A percentile compares a stretch with the other conserved stretches of the same genome.
These are phyloP conservation scores for Lutraria rhynchaena DNA, from an alignment of 1,140 invertebrate genomes.

Conservation along the genomic window DNA sequence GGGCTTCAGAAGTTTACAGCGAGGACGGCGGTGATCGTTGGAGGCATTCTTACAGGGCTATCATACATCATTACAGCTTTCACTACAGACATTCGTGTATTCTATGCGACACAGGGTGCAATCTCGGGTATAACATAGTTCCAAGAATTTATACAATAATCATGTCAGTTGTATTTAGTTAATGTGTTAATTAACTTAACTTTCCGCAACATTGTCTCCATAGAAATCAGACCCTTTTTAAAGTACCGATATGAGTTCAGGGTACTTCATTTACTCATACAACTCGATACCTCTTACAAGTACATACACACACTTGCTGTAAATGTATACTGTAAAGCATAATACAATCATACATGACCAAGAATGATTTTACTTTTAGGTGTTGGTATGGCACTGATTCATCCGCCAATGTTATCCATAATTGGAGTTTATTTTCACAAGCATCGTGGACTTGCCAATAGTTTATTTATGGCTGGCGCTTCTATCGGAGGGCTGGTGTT, in stretches of 20 bases:
- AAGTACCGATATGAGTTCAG: too few relatives aligned
- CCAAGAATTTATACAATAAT: too few relatives aligned
- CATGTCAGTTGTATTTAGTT: too few relatives aligned
- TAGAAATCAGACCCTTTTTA: too few relatives aligned
- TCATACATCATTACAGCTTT: conserved; percentile 30
- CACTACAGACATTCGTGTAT: conserved; percentile 14
- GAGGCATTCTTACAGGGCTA: conserved; percentile 14
- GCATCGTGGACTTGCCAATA: conserved; percentile 47
- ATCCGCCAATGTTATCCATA: conserved; percentile 43
- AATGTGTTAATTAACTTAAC: too few relatives aligned
- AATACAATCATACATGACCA: too few relatives aligned
- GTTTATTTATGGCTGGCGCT: conserved; percentile 14
- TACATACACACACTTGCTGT: too few relatives aligned
- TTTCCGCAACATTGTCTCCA: too few relatives aligned
- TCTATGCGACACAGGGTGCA: conserved; percentile 31
- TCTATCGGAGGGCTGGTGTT: conserved; percentile 40
- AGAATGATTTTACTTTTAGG: too few relatives aligned
- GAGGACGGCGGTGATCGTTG: conserved; percentile 2
- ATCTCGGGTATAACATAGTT: conserved; percentile 39
- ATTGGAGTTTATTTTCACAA: conserved; percentile 38
- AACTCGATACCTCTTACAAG: too few relatives aligned
- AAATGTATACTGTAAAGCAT: too few relatives aligned
- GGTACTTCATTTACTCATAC: too few relatives aligned
- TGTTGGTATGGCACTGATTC: conserved; percentile 28
- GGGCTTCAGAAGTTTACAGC: conserved; percentile 39